These are phyloP conservation scores for Sinosuthora webbiana DNA, from an alignment of 2,113 vertebrate species.

Conservation along the genomic window DNA sequence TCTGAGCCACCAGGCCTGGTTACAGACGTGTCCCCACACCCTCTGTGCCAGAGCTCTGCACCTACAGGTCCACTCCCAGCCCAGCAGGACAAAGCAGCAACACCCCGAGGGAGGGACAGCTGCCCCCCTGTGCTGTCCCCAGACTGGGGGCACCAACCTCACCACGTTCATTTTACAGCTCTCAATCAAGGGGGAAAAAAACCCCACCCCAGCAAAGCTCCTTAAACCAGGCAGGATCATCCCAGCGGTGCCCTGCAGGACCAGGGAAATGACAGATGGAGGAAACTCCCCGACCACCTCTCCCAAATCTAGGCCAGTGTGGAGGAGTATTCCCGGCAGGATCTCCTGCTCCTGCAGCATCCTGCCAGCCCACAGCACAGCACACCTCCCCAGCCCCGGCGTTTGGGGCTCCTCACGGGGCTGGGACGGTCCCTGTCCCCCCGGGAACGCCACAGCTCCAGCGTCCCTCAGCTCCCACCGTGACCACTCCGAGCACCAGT, in stretches of 20 bases:
- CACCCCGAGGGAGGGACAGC: accelerated
- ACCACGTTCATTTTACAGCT: accelerated
- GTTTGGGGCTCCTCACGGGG: not conserved
- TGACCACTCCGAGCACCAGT: not conserved
- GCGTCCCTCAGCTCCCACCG: accelerated
- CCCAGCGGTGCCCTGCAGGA: not conserved
- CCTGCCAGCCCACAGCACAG: not conserved
- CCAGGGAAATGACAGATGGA: not conserved
- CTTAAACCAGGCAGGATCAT: not conserved
- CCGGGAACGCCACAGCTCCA: accelerated
- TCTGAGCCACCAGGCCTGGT: not conserved
- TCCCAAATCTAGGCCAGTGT: not conserved
- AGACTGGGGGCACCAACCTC: not conserved
- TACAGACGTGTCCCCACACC: accelerated
- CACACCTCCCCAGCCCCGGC: accelerated
- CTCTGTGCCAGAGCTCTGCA: not conserved
- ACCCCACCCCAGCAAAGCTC: not conserved
- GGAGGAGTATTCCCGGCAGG: not conserved
- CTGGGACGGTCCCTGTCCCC: not conserved
- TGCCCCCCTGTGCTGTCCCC: not conserved
- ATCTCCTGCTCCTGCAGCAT: not conserved
- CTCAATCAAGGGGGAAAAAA: not conserved
- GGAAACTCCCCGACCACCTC: not conserved
- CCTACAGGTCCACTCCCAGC: accelerated
- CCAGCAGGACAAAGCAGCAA: not conserved